These are phyloP conservation scores for Pemphigus obesinymphae DNA, from an alignment of 1,140 invertebrate genomes.

Conservation along the genomic window DNA sequence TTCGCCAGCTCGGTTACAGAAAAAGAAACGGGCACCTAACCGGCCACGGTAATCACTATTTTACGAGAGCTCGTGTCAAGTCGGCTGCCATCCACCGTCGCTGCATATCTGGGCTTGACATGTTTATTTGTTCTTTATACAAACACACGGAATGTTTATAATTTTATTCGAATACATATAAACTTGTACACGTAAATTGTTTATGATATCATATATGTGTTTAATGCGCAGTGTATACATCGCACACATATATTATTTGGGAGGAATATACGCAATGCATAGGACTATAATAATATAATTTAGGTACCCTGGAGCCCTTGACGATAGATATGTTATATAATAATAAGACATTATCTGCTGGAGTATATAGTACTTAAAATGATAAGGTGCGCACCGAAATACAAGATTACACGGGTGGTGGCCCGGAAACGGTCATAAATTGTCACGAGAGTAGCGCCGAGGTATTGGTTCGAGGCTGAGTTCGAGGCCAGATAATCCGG, in stretches of 20 bases:
- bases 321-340: not conserved
- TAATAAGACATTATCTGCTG: not conserved
- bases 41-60: not conserved
- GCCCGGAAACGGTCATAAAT: constrained; percentile 25
- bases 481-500: constrained; percentile 26
- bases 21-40: not conserved
- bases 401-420: not conserved
- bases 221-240: not conserved
- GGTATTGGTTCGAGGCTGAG: constrained; percentile 35
- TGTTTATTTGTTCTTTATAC: not conserved
- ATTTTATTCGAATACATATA: not conserved
- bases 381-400: not conserved
- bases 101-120: not conserved
- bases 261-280: not conserved
- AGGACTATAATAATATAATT: not conserved
- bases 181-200: not conserved
- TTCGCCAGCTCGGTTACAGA: not conserved
- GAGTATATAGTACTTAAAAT: not conserved
- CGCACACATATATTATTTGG: not conserved
- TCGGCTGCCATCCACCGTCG: not conserved
- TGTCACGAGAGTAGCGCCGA: not conserved
- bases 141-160: not conserved
- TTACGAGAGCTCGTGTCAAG: not conserved
- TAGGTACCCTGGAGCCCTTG: not conserved
- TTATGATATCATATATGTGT: no score